Conservation (phyloP, 2,888 invertebrate species). For the Nesidiocoris tenuis region DNA sequence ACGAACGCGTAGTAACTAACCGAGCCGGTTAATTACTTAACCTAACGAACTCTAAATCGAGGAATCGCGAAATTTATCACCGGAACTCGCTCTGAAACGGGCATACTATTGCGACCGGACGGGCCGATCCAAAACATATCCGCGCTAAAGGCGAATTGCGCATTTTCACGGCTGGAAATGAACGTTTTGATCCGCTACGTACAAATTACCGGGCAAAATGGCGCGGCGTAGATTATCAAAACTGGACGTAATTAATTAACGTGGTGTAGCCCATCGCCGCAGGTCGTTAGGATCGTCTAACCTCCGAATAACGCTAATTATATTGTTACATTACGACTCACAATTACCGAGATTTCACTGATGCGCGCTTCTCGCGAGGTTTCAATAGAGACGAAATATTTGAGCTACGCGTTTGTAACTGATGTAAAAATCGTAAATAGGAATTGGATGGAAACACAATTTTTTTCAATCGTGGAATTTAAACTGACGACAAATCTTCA, state of each 20-base stretch:
- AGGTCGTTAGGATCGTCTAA: neutral
- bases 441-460: no score
- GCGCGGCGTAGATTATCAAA: neutral
- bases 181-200: constrained; percentile 37
- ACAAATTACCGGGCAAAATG: constrained; percentile 25
- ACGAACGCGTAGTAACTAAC: neutral
- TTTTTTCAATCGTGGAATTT: no score
- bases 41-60: neutral
- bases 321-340: neutral
- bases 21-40: neutral
- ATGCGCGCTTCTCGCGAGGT: no score
- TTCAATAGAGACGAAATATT: no score
- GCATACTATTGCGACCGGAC: neutral
- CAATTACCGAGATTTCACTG: neutral
- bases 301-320: neutral
- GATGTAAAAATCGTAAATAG: no score
- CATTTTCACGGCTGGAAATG: constrained; percentile 40
- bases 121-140: neutral
- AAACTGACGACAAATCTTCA: no score
- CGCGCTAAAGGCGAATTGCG: neutral
- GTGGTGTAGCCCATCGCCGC: neutral
- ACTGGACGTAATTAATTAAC: neutral
- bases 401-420: no score
- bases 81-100: neutral
- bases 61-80: neutral